Conservation (phyloP, 2,888 invertebrate species). For the Phyllotreta cruciferae region DNA sequence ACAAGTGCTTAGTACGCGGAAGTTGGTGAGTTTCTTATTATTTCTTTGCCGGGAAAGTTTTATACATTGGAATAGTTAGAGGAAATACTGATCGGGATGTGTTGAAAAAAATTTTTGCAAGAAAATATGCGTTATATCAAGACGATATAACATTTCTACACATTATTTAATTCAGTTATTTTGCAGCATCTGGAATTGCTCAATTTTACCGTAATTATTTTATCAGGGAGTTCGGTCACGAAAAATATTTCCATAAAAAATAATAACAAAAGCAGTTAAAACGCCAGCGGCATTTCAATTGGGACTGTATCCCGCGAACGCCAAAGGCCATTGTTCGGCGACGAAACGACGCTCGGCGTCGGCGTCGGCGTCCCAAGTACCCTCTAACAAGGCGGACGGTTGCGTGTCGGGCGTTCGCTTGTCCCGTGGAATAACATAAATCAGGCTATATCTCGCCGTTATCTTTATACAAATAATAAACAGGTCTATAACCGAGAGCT, state of each 20-base stretch:
- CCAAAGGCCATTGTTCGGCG: constrained; percentile 32
- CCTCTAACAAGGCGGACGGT: constrained; percentile 26
- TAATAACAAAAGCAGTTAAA: constrained; percentile 14
- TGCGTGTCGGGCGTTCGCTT: constrained; percentile 48
- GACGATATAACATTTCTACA: no score
- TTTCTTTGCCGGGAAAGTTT: no score
- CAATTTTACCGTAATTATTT: constrained; percentile 16
- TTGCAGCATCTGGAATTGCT: background rate
- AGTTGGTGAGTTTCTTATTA: background rate
- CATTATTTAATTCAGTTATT: no score
- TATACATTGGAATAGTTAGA: no score
- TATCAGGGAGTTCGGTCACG: constrained; percentile 15
- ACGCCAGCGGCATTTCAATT: constrained; percentile 20
- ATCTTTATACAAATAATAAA: constrained; percentile 59
- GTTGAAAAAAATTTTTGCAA: no score
- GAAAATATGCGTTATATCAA: no score
- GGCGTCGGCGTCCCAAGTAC: constrained; percentile 24
- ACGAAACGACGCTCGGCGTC: constrained; percentile 30
- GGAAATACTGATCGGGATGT: no score
- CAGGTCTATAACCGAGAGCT: constrained; percentile 54
- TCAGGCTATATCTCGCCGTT: constrained; percentile 53
- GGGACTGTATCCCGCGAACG: constrained; percentile 14
- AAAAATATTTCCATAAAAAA: constrained; percentile 18
- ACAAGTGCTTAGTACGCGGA: constrained; percentile 27
- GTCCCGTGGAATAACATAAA: constrained; percentile 49